Percentiles rank a stretch among this genome's conserved stretches.
Evolutionary conservation across 2,113 vertebrate species (phyloP).

Genomic region (Tenrec ecaudatus): DNA sequence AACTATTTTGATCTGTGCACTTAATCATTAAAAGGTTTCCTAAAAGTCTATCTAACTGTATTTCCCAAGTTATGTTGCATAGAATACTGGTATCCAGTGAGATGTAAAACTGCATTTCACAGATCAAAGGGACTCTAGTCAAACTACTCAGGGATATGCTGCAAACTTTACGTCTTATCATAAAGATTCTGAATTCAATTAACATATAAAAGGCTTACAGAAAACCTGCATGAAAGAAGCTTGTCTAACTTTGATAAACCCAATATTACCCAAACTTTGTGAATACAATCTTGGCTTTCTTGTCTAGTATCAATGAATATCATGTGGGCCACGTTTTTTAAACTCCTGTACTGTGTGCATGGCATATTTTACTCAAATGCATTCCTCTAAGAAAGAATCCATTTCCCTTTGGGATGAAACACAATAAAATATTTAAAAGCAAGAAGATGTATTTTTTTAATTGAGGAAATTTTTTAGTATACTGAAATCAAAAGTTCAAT

Average conservation of each 20-base stretch:
- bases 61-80: constrained; percentile 55
- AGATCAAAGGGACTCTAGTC: constrained; percentile 68
- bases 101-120: constrained; percentile 48
- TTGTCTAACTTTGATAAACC: constrained; percentile 70
- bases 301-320: constrained; percentile 51
- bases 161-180: constrained; percentile 74
- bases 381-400: neutral
- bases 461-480: neutral
- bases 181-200: constrained; percentile 76
- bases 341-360: neutral
- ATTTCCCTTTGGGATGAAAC: constrained; percentile 6
- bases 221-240: constrained; percentile 70
- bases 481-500: constrained; percentile 24
- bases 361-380: constrained; percentile 48
- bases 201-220: constrained; percentile 77
- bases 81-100: constrained; percentile 56
- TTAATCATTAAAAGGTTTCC: constrained; percentile 69
- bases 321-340: constrained; percentile 7
- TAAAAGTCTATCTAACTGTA: constrained; percentile 60
- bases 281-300: constrained; percentile 52
- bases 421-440: constrained; percentile 38
- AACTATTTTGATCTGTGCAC: constrained; percentile 62
- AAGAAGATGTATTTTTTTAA: constrained; percentile 29
- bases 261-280: constrained; percentile 61
- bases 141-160: constrained; percentile 56